Base-by-base conservation (phyloP, 2,888 invertebrate species). In the Calliopum simillimum region DNA sequence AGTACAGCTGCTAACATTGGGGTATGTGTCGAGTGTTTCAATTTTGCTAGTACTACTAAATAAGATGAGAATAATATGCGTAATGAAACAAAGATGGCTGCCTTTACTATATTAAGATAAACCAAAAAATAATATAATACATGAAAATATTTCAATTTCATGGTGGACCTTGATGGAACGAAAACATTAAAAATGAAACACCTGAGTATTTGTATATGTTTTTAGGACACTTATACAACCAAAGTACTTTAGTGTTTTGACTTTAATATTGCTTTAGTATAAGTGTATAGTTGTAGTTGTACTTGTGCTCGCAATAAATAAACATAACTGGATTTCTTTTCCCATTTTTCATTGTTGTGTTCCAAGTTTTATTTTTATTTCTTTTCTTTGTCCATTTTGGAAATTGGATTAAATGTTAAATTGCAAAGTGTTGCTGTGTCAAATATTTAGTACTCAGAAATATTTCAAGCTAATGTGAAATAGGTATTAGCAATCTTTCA, bases 11-110 rank as follows among this genome's bases (percentile, higher is more conserved):
- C 55, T 55, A 51, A 19, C 51, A 19, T 53, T 5, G 21, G 5
- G 4, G 23, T 25, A 14, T 44, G 14, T 65, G 43, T 55, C 19
- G 12, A 70, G 71, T 74, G 68, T 71, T 73, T 55, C 72, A 73
- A 49, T 73, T 70, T 58, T 21, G 23, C 25, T 14, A 41, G 53
- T 68, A 59, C 55, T 62, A 47, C 56, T 56, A 16, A 71, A 69
- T 61, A n/a, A 59, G 47, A 21, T 33, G n/a, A 16, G 56, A 69
- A 65, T 51, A 55, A 46, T 19, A 51, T 63, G 51, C 63, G 63
- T 64, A 70, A 71, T 69, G 68, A 73, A 74, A 74, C 72, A 74
- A 75, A 75, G 56, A 75, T 75, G 75, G 75, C 75, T 71, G 68
- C 75, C 71, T 47, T 63, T 62, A 62, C 16, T 51, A 8, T 33